A percentile compares a stretch with the other conserved stretches of the same genome.
Evolutionary conservation across 2,888 invertebrate species (phyloP).

Genomic region (Blera fallax): DNA sequence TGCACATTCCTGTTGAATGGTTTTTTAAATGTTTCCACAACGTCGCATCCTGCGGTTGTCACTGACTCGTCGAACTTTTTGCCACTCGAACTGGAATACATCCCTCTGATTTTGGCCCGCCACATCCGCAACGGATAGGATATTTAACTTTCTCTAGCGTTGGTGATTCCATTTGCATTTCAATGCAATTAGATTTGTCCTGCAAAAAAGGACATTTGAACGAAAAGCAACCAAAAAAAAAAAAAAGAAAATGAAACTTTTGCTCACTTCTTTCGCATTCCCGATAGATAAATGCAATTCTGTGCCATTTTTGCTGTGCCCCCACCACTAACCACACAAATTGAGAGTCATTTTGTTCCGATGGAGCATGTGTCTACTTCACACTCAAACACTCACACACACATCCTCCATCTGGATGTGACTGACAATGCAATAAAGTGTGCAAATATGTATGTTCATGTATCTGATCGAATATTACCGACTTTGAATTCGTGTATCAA

Average conservation of each 20-base stretch:
- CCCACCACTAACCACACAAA: conserved; percentile 36
- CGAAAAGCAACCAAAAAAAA: conserved; percentile 25
- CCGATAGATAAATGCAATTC: conserved; percentile 33
- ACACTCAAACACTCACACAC: background rate
- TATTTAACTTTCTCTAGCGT: conserved; percentile 50
- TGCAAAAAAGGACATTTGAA: background rate
- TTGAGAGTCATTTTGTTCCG: conserved; percentile 41
- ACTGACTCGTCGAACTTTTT: conserved; percentile 34
- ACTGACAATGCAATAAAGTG: conserved; percentile 5
- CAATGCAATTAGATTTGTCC: conserved; percentile 59
- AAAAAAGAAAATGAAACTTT: conserved; percentile 18
- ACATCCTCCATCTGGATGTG: background rate
- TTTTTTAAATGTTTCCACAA: conserved; percentile 22
- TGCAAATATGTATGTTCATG: background rate
- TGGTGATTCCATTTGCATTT: conserved; percentile 54
- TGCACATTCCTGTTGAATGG: conserved; percentile 40
- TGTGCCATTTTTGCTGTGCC: background rate
- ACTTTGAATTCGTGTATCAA: conserved; percentile 56
- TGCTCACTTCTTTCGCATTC: conserved; percentile 14
- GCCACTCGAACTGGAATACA: conserved; percentile 12
- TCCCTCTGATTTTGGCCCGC: conserved; percentile 40
- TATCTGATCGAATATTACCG: conserved; percentile 16
- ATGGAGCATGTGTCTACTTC: conserved; percentile 38
- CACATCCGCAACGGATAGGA: conserved; percentile 33
- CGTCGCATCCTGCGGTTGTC: conserved; percentile 34